These are phyloP conservation scores for Xenopus laevis DNA, from an alignment of 2,113 vertebrate genomes.

Conservation along the genomic window DNA sequence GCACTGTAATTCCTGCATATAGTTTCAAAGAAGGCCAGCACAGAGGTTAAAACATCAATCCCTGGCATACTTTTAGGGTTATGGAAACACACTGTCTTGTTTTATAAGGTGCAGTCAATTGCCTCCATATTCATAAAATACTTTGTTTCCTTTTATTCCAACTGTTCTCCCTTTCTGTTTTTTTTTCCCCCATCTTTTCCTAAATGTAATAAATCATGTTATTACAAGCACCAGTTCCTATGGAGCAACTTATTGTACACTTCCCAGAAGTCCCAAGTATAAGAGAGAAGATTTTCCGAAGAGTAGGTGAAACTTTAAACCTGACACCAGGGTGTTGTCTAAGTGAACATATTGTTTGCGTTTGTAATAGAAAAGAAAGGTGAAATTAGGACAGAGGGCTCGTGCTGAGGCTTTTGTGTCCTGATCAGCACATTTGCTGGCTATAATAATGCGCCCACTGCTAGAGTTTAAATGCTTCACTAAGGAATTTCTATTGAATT, in stretches of 20 bases:
- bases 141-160: too few species aligned
- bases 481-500: constrained; percentile 2
- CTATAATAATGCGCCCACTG: constrained; percentile 12
- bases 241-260: not conserved
- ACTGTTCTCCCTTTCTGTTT: too few species aligned
- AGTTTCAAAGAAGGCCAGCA: too few species aligned
- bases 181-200: too few species aligned
- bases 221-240: not conserved
- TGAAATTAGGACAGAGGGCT: constrained; percentile 33
- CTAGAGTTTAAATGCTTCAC: constrained; percentile 1
- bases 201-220: too few species aligned
- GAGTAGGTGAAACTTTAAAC: not conserved
- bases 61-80: too few species aligned
- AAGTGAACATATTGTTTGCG: constrained; percentile 4
- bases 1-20: too few species aligned
- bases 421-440: constrained; percentile 24
- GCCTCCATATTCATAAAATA: too few species aligned
- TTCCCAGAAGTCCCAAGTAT: not conserved
- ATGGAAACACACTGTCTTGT: too few species aligned
- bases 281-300: not conserved
- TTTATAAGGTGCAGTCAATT: too few species aligned
- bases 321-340: constrained; percentile 9
- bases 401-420: constrained; percentile 1
- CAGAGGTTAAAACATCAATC: too few species aligned
- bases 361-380: constrained; percentile 17